phyloP scores from a whole-genome alignment of 2,888 invertebrate genomes.

The Pandemis cinnamomeana region DNA sequence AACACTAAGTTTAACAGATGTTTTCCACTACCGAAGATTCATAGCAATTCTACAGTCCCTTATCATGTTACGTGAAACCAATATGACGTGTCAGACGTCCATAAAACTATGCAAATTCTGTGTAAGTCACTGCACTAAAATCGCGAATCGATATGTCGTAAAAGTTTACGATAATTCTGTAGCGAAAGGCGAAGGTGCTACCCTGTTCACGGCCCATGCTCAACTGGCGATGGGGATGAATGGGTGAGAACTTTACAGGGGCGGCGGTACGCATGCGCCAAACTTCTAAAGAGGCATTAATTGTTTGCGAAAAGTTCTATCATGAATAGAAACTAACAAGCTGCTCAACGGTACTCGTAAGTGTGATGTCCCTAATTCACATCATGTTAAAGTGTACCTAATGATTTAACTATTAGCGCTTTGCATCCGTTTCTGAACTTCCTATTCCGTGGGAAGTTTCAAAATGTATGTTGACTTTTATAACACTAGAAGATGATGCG shows the following conservation, averaged over 20 bases:
- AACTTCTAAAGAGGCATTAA: slow-evolving; percentile 50
- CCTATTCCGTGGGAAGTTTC: no score
- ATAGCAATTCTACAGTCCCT: background rate
- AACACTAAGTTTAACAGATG: background rate
- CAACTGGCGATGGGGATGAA: slow-evolving; percentile 69
- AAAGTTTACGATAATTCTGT: slow-evolving; percentile 50
- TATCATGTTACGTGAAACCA: slow-evolving; percentile 16
- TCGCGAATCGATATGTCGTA: slow-evolving; percentile 45
- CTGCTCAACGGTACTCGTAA: background rate
- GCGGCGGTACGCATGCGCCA: slow-evolving; percentile 65
- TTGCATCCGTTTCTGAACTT: no score
- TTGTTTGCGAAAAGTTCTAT: background rate
- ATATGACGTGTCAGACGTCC: slow-evolving; percentile 5
- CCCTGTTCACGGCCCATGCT: slow-evolving; percentile 49
- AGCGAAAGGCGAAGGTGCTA: slow-evolving; percentile 51
- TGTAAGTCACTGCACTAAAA: slow-evolving; percentile 27
- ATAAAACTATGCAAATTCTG: slow-evolving; percentile 23
- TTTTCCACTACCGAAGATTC: background rate
- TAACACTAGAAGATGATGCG: no score
- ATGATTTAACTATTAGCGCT: no score
- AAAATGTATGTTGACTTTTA: no score
- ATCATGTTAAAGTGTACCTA: background rate
- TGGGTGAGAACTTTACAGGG: slow-evolving; percentile 54
- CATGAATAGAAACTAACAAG: background rate
- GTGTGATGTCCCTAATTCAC: background rate